These are phyloP conservation scores for Globia sparganii DNA, from an alignment of 2,888 invertebrate genomes.

Conservation along the genomic window DNA sequence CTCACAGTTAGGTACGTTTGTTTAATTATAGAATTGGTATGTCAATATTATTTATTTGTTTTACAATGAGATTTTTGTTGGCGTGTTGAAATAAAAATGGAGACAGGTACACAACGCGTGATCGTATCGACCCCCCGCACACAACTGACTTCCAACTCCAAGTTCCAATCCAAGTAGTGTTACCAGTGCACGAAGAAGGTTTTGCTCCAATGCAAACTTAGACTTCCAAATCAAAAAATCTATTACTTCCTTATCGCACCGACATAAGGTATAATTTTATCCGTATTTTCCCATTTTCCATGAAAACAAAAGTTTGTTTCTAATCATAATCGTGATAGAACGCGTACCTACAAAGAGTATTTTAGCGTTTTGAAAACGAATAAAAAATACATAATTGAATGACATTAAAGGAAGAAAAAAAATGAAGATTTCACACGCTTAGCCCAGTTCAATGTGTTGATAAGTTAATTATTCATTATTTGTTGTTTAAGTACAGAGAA, in stretches of 20 bases:
- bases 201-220: slow-evolving; percentile 61
- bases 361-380: slow-evolving; percentile 75
- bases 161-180: slow-evolving; percentile 65
- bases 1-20: slow-evolving; percentile 58
- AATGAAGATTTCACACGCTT: slow-evolving; percentile 73
- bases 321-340: slow-evolving; percentile 76
- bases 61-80: slow-evolving; percentile 62
- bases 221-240: slow-evolving; percentile 14
- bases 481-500: slow-evolving; percentile 28
- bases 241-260: slow-evolving; percentile 29
- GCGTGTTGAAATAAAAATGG: slow-evolving; percentile 62
- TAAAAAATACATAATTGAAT: slow-evolving; percentile 79
- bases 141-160: slow-evolving; percentile 67
- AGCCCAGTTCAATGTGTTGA: slow-evolving; percentile 52
- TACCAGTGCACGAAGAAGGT: slow-evolving; percentile 77
- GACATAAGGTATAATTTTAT: slow-evolving; percentile 40
- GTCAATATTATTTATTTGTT: slow-evolving; percentile 68
- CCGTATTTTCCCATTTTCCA: neutral
- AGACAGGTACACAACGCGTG: slow-evolving; percentile 66
- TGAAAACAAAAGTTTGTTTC: slow-evolving; percentile 57
- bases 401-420: slow-evolving; percentile 68
- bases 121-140: slow-evolving; percentile 71
- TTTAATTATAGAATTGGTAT: slow-evolving; percentile 49
- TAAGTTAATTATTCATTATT: slow-evolving; percentile 61
- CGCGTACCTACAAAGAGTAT: slow-evolving; percentile 77